Conservation (phyloP, 2,797 vertebrate species). For the Darevskia mixta region DNA sequence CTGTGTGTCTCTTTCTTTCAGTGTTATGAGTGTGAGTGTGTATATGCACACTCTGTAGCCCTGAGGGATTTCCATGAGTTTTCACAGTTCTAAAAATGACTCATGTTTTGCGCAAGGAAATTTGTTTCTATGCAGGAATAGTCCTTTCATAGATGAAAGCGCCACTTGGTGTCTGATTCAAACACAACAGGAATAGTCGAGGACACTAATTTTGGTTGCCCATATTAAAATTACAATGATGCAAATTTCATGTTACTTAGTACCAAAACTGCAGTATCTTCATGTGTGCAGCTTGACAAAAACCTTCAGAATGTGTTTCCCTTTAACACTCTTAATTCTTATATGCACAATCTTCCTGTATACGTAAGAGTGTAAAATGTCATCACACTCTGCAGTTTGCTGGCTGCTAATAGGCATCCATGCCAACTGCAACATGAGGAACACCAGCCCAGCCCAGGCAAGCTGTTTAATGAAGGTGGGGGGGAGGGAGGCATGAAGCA, state of each 20-base stretch:
- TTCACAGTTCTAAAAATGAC: conserved; percentile 49
- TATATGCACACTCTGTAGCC: conserved; percentile 41
- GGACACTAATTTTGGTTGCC: background rate
- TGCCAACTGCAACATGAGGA: no score
- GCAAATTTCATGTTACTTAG: no score
- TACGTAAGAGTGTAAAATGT: no score
- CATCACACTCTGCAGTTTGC: no score
- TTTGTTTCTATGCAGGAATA: background rate
- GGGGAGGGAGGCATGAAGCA: no score
- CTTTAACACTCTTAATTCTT: no score
- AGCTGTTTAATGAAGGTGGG: no score
- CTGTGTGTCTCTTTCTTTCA: background rate
- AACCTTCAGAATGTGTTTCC: background rate
- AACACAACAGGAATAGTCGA: background rate
- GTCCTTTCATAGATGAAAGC: background rate
- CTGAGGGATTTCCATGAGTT: conserved; percentile 52
- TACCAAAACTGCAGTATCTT: background rate
- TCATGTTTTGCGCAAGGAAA: conserved; percentile 7
- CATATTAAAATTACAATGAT: background rate
- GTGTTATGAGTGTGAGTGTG: background rate
- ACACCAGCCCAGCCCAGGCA: no score
- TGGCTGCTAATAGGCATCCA: no score
- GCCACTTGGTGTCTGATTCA: background rate
- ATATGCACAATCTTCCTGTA: no score
- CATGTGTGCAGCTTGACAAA: background rate